Conservation (phyloP, 2,113 vertebrate species). For the Tachuris rubrigastra region DNA sequence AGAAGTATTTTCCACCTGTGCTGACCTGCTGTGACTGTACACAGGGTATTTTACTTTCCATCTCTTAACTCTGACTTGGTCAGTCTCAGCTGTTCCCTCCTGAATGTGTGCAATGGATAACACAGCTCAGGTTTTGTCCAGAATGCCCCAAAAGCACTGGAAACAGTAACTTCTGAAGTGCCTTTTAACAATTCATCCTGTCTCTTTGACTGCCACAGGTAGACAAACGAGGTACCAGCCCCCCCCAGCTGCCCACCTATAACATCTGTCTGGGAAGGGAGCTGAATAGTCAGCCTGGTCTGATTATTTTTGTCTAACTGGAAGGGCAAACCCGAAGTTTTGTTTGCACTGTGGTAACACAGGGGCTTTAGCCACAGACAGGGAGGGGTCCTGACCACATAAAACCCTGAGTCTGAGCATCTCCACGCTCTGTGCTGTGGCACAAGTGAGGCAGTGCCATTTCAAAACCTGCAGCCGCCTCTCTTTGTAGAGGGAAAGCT, state of each 20-base stretch:
- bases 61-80: not conserved
- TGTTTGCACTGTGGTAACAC: not conserved
- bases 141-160: not conserved
- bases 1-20: not conserved
- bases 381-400: not conserved
- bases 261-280: not conserved
- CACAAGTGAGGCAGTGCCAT: not conserved
- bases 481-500: not conserved
- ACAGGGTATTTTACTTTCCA: not conserved
- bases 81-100: not conserved
- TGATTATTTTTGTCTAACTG: not conserved
- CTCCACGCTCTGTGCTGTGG: rapidly evolving
- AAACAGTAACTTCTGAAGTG: not conserved
- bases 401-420: not conserved
- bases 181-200: not conserved
- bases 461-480: not conserved
- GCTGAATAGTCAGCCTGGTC: not conserved
- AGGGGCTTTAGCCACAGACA: not conserved
- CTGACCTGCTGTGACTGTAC: not conserved
- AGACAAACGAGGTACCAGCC: not conserved
- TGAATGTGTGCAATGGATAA: not conserved
- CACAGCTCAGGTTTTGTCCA: not conserved
- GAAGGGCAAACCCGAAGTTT: not conserved
- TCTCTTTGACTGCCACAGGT: not conserved
- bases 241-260: not conserved